phyloP scores from a whole-genome alignment of 1,140 invertebrate genomes.

The Anoplophora glabripennis region DNA sequence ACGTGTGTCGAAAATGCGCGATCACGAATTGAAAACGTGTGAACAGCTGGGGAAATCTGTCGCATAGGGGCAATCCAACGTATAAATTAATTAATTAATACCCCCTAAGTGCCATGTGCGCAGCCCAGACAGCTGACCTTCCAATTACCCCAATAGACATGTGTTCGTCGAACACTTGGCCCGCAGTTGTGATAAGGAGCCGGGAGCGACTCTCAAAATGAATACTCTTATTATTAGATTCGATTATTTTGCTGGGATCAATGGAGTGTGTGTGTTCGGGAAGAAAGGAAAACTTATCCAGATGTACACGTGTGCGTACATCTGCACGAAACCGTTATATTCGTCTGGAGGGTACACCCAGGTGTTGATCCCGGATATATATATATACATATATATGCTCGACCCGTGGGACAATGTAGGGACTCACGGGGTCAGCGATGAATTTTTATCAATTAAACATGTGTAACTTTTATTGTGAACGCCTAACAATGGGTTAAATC shows the following conservation, averaged over 20 bases:
- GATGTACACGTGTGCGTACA: constrained; percentile 40
- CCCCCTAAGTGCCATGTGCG: constrained; percentile 22
- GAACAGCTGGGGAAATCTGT: constrained; percentile 18
- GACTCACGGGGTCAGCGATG: constrained; percentile 7
- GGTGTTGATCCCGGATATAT: constrained; percentile 33
- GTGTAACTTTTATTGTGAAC: constrained; percentile 16
- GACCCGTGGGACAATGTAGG: neutral
- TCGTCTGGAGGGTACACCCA: constrained; percentile 25
- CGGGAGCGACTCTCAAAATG: no score
- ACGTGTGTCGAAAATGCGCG: no score
- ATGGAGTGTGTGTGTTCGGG: constrained; percentile 22
- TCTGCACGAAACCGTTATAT: constrained; percentile 39
- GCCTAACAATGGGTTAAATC: constrained; percentile 25
- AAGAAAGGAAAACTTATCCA: constrained; percentile 32
- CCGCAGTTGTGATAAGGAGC: no score
- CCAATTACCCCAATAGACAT: neutral
- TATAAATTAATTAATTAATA: constrained; percentile 32
- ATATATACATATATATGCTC: no score
- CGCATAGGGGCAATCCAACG: constrained; percentile 26
- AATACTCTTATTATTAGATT: constrained; percentile 22
- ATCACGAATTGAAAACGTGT: neutral
- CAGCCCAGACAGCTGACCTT: constrained; percentile 30
- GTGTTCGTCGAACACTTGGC: no score
- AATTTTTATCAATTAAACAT: constrained; percentile 17
- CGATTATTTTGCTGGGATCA: constrained; percentile 14